A percentile compares a stretch with the other conserved stretches of the same genome.
Conservation (phyloP, 2,113 vertebrate species). For the Cololabis saira region DNA sequence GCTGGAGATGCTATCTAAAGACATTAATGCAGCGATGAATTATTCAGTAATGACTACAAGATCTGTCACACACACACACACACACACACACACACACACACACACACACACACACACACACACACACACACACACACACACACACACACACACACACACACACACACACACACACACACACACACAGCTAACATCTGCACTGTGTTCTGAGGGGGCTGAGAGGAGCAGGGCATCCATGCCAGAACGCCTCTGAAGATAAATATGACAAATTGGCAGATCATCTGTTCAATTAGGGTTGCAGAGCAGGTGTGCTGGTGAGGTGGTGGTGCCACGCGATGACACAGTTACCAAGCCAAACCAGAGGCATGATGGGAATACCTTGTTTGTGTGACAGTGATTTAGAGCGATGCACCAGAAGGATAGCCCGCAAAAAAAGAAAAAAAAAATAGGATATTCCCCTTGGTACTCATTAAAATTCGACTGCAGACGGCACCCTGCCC, state of each 20-base stretch:
- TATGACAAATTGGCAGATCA: constrained; percentile 90
- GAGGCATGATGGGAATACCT: constrained; percentile 85
- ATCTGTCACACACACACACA: constrained; percentile 78
- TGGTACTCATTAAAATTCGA: constrained; percentile 87
- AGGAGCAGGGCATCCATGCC: constrained; percentile 73
- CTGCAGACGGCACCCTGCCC: constrained; percentile 69
- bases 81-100: too few species aligned
- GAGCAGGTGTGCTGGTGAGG: constrained; percentile 80
- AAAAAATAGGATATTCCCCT: constrained; percentile 83
- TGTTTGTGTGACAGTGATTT: constrained; percentile 85
- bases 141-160: too few species aligned
- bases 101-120: too few species aligned
- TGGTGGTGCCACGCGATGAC: constrained; percentile 72
- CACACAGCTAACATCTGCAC: constrained; percentile 84
- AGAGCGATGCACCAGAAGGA: constrained; percentile 79
- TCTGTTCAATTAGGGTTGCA: constrained; percentile 84
- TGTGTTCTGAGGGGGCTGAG: constrained; percentile 76
- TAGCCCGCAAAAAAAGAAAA: constrained; percentile 69
- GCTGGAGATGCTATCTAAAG: constrained; percentile 88
- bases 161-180: constrained; percentile 1
- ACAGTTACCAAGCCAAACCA: constrained; percentile 80
- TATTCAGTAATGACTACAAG: constrained; percentile 95
- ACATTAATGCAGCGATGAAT: constrained; percentile 92
- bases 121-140: too few species aligned
- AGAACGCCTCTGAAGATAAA: constrained; percentile 85